Conservation (phyloP, 2,113 vertebrate genomes). For the Microcebus griseorufus region DNA sequence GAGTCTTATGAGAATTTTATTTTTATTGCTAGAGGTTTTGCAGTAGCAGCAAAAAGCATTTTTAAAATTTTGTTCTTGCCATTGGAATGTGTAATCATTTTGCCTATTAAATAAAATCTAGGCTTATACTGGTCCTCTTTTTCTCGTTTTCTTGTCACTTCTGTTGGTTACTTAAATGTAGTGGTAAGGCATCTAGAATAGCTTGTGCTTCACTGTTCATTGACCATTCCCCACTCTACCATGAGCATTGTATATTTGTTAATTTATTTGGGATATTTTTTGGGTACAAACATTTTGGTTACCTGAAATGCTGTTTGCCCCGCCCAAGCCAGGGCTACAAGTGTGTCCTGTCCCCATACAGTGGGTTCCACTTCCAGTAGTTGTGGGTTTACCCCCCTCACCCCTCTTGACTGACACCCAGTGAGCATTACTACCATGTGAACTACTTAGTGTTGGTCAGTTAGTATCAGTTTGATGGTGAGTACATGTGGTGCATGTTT, state of each 20-base stretch:
- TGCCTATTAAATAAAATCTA: slow-evolving; percentile 2
- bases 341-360: no score
- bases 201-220: not conserved
- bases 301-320: no score
- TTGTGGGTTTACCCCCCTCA: no score
- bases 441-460: no score
- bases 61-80: slow-evolving; percentile 61
- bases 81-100: slow-evolving; percentile 47
- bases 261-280: no score
- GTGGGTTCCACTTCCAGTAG: no score
- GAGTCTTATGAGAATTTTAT: slow-evolving; percentile 49
- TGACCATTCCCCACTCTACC: not conserved
- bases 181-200: not conserved
- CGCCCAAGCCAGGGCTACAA: no score
- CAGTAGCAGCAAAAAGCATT: slow-evolving; percentile 43
- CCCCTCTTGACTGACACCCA: no score
- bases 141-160: slow-evolving; percentile 35
- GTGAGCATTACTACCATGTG: no score
- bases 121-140: not conserved
- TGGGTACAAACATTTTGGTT: no score
- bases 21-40: slow-evolving; percentile 65
- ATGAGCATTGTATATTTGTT: not conserved
- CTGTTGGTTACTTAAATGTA: not conserved
- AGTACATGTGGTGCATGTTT: no score
- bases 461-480: no score